Conservation (phyloP, 2,113 vertebrate genomes). For the Muntiacus reevesi region DNA sequence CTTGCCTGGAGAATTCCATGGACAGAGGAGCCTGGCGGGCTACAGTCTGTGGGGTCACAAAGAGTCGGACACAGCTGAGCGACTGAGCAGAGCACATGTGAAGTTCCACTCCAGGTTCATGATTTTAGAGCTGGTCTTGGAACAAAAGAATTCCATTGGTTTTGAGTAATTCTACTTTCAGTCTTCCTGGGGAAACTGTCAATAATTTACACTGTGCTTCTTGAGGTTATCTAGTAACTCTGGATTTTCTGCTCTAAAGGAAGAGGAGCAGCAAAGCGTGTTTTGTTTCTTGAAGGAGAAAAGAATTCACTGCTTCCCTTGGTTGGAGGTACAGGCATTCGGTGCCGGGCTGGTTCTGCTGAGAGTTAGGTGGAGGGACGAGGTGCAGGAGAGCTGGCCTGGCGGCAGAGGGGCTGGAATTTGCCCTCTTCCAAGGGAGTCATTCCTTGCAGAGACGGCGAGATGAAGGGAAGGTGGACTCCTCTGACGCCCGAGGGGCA, state of each 20-base stretch:
- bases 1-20: not conserved
- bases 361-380: too few relatives aligned
- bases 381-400: too few relatives aligned
- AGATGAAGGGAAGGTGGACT: not conserved
- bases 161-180: not conserved
- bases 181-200: not conserved
- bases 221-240: not conserved
- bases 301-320: not conserved
- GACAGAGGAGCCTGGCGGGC: not conserved
- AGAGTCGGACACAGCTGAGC: accelerated
- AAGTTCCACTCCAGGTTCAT: not conserved
- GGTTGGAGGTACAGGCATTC: not conserved
- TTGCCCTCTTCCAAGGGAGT: not conserved
- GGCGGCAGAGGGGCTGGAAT: not conserved
- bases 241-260: conserved; percentile 23
- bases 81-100: not conserved
- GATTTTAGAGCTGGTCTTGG: not conserved
- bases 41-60: not conserved
- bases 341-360: not conserved
- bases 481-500: accelerated
- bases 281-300: not conserved
- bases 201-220: not conserved
- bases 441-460: accelerated
- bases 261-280: not conserved
- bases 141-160: not conserved